A percentile compares a stretch with the other conserved stretches of the same genome.
Evolutionary conservation across 92 coral and sea anemone genomes (phyloP).

Genomic region (Muricea muricata): DNA sequence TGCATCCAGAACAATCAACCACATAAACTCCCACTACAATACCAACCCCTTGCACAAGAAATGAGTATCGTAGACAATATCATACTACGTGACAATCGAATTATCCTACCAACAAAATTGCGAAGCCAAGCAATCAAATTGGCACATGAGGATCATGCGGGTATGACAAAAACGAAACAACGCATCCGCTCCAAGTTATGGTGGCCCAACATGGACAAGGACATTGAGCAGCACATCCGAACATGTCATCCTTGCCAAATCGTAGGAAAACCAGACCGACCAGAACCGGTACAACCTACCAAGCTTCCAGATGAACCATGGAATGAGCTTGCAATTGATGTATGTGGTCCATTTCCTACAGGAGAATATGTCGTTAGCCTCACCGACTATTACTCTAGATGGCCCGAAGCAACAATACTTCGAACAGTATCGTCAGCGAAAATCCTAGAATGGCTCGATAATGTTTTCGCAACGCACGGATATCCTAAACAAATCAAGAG

Average conservation of each 20-base stretch:
- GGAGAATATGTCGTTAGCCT: slow-evolving; percentile 64
- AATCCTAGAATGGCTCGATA: slow-evolving; percentile 12
- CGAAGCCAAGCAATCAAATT: slow-evolving; percentile 35
- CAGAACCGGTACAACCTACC: no score
- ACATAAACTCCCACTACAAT: slow-evolving; percentile 43
- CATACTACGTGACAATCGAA: slow-evolving; percentile 46
- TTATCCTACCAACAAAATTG: slow-evolving; percentile 49
- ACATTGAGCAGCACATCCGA: no score
- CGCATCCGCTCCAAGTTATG: slow-evolving; percentile 51
- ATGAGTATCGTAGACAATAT: slow-evolving; percentile 51
- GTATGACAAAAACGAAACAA: slow-evolving; percentile 57
- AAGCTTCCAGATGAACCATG: no score
- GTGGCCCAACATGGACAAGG: no score
- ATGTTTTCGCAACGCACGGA: slow-evolving; percentile 31
- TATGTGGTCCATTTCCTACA: no score
- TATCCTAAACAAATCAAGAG: slow-evolving; percentile 34
- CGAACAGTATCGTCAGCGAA: neutral
- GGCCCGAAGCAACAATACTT: no score
- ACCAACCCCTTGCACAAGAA: slow-evolving; percentile 41
- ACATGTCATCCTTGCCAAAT: no score
- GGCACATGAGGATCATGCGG: slow-evolving; percentile 64
- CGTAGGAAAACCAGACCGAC: no score
- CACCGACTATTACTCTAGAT: slow-evolving; percentile 63
- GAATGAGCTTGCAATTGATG: no score
- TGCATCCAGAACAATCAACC: slow-evolving; percentile 1